Evolutionary conservation across 2,888 invertebrate species (phyloP).

Genomic region (Panzeria rudis): DNA sequence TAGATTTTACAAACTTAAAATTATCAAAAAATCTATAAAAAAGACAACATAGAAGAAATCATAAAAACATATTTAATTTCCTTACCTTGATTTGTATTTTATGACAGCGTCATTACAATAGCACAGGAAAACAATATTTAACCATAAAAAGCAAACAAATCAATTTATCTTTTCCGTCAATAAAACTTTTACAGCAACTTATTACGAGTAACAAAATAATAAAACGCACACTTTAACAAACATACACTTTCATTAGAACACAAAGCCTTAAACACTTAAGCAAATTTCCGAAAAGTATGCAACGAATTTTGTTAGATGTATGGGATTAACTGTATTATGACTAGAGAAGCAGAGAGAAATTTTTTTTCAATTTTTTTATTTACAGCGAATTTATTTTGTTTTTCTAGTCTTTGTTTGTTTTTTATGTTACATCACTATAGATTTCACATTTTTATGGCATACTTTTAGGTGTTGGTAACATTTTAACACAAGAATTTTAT

Average conservation of each 20-base stretch:
- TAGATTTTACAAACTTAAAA: neutral
- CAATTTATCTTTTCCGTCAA: slow-evolving; percentile 48
- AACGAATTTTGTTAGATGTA: neutral
- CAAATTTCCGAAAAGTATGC: slow-evolving; percentile 49
- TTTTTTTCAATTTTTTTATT: slow-evolving; percentile 14
- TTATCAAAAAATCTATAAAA: slow-evolving; percentile 5
- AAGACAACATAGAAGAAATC: neutral
- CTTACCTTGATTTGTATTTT: slow-evolving; percentile 37
- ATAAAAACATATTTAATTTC: slow-evolving; percentile 14
- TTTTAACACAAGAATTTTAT: neutral
- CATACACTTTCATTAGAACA: neutral
- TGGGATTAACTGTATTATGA: neutral
- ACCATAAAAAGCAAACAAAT: slow-evolving; percentile 35
- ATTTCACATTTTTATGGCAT: slow-evolving; percentile 20
- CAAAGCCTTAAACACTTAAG: slow-evolving; percentile 1
- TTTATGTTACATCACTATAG: slow-evolving; percentile 11
- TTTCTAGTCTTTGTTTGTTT: neutral
- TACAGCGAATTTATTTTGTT: slow-evolving; percentile 9
- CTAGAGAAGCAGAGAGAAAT: neutral
- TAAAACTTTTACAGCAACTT: slow-evolving; percentile 35
- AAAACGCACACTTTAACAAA: neutral
- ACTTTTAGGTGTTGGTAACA: slow-evolving; percentile 23
- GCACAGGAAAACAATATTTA: neutral
- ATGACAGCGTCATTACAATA: neutral
- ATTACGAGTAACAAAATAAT: neutral